Conservation (phyloP, 1,140 invertebrate species). For the Oreohelix idahoensis region DNA sequence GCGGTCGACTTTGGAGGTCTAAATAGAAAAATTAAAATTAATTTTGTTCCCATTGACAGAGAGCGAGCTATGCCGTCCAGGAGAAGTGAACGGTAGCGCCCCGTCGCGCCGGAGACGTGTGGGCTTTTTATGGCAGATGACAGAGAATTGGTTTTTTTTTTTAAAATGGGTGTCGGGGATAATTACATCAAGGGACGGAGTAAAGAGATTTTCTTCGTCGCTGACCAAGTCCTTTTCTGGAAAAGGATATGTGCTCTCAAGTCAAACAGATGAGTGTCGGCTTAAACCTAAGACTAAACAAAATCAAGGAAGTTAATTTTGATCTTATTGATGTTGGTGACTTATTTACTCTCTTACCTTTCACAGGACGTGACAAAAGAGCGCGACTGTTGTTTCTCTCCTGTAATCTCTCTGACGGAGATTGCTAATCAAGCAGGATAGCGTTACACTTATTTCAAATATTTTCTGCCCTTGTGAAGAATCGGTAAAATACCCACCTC, state of each 20-base stretch:
- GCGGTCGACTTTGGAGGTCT: constrained; percentile 12
- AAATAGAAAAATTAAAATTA: constrained; percentile 28
- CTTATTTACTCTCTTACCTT: no score
- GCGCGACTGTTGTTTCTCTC: no score
- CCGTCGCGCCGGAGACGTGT: constrained; percentile 7
- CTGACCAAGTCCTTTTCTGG: not conserved
- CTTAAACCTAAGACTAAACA: no score
- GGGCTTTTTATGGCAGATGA: constrained; percentile 31
- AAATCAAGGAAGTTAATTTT: no score
- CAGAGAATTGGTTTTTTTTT: not conserved
- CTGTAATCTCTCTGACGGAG: no score
- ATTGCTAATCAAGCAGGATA: no score
- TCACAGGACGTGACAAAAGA: no score
- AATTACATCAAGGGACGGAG: constrained; percentile 25
- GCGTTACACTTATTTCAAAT: no score
- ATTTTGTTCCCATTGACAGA: constrained; percentile 19
- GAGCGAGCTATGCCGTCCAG: not conserved
- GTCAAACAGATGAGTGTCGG: no score
- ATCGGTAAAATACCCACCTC: no score
- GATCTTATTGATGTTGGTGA: no score
- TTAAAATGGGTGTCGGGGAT: constrained; percentile 10
- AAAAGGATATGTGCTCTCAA: not conserved
- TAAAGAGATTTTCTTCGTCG: constrained; percentile 11
- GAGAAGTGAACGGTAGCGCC: not conserved
- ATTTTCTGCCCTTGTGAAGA: no score